A percentile compares a stretch with the other conserved stretches of the same genome.
phyloP scores from a whole-genome alignment of 2,113 vertebrate genomes.

The Epinephelus fuscoguttatus region DNA sequence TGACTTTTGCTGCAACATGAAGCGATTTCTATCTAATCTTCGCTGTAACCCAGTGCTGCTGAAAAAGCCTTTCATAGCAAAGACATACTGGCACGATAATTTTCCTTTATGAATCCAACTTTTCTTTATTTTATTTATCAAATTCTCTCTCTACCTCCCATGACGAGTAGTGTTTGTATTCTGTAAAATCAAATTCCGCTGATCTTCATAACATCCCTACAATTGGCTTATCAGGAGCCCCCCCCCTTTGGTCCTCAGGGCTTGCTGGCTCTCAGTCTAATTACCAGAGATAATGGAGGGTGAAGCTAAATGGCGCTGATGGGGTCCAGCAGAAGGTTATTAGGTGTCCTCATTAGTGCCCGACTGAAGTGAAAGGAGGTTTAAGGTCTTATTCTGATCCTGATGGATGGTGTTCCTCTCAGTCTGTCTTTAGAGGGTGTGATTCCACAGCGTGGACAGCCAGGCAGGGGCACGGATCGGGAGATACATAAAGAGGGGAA shows the following conservation, averaged over 20 bases:
- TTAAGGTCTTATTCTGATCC: constrained; percentile 80
- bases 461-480: neutral
- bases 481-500: constrained; percentile 2
- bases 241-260: constrained; percentile 66
- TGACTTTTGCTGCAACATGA: constrained; percentile 25
- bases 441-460: constrained; percentile 19
- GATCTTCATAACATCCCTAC: constrained; percentile 58
- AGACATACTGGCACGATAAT: neutral
- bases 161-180: constrained; percentile 12
- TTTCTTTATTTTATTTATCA: neutral
- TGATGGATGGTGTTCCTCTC: constrained; percentile 71
- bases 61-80: constrained; percentile 25
- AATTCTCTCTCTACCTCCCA: neutral
- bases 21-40: constrained; percentile 19
- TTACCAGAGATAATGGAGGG: constrained; percentile 84
- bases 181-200: constrained; percentile 43
- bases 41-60: neutral
- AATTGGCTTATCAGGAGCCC: constrained; percentile 56
- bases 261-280: constrained; percentile 76
- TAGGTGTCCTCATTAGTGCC: constrained; percentile 83
- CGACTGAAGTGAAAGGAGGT: constrained; percentile 75
- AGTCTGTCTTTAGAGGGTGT: constrained; percentile 46
- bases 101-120: neutral
- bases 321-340: constrained; percentile 85
- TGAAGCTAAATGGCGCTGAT: constrained; percentile 81